phyloP scores from a whole-genome alignment of 2,797 vertebrate species.

The Galagoides demidoff region DNA sequence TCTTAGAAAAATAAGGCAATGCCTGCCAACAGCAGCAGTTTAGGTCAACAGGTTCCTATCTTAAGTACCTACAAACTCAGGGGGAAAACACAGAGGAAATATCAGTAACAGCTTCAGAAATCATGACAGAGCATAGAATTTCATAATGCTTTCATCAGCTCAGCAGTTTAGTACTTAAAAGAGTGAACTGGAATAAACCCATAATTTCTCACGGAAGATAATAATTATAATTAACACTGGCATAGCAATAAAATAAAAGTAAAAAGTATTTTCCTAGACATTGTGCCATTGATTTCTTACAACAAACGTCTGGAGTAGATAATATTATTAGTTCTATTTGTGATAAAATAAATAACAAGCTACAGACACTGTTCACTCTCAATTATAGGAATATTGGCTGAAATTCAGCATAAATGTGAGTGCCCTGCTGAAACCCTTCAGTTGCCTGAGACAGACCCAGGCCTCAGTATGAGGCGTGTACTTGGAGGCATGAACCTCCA shows the following conservation, averaged over 20 bases:
- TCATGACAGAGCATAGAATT: conserved; percentile 49
- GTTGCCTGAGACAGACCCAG: neutral
- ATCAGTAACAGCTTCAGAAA: conserved; percentile 18
- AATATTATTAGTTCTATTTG: neutral
- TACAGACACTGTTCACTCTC: neutral
- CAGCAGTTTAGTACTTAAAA: conserved; percentile 9
- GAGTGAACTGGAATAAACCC: conserved; percentile 33
- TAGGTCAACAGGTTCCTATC: neutral
- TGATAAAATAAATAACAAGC: neutral
- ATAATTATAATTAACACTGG: conserved; percentile 37
- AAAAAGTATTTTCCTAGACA: neutral
- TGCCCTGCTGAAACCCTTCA: neutral
- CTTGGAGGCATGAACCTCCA: too few species aligned
- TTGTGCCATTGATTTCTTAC: neutral
- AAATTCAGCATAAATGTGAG: neutral
- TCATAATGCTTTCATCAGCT: neutral
- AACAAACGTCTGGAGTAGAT: neutral
- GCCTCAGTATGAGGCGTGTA: too few species aligned
- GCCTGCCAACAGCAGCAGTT: conserved; percentile 15
- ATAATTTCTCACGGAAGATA: conserved; percentile 39
- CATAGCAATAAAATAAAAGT: neutral
- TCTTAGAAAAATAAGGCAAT: conserved; percentile 53
- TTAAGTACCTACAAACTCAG: conserved; percentile 1
- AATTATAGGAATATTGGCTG: neutral
- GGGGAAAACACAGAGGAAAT: neutral